Evolutionary conservation across 2,888 invertebrate species (phyloP), one percentile per base, ranked within the genome.

Genomic region (Phymatocera aterrima): DNA sequence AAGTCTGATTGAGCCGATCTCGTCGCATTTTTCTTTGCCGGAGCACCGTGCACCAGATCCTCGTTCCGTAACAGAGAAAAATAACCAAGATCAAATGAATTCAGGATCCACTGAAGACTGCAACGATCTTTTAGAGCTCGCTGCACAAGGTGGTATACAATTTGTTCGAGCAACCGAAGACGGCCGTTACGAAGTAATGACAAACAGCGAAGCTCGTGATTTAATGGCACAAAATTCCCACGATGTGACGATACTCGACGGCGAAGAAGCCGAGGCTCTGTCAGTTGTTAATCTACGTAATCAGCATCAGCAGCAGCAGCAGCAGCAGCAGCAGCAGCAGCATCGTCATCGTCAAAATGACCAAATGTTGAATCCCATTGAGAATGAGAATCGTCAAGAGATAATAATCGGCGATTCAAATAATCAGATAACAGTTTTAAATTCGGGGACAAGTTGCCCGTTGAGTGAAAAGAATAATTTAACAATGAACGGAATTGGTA

Each of bases 121-220:
- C 83, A 88, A 85, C 82, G 90, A 90, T 81, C 82, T 91, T 51
- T 83, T 91, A 79, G 90, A 91, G 79, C 85, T 91, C 64, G 90
- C 90, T 18, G 90, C 88, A 37, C 89, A 89, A 81, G 90, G 90
- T 61, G 90, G 89, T 65, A 90, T 91, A 80, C 91, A 91, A 82
- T 91, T 91, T 81, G 90, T 91, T 40, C 87, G 91, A 2, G 90
- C 90, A 12, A 89, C 90, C 12, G 90, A 90, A 65, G 90, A 91
- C 81, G 91, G 91, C 77, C 88, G 88, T 81, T 91, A 90, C 83
- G 91, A 91, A 81, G 90, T 91, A 65, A 88, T 89, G 85, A 89
- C 89, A n/a, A 90, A 88, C 81, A 90, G 85, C 81, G 91, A 91
- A 70, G 91, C 91, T 4, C 87, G 91, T 2, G 88, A 90, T 78